Percentiles rank a stretch among this genome's conserved stretches.
Conservation (phyloP, 2,113 vertebrate species). For the Garra rufa region DNA sequence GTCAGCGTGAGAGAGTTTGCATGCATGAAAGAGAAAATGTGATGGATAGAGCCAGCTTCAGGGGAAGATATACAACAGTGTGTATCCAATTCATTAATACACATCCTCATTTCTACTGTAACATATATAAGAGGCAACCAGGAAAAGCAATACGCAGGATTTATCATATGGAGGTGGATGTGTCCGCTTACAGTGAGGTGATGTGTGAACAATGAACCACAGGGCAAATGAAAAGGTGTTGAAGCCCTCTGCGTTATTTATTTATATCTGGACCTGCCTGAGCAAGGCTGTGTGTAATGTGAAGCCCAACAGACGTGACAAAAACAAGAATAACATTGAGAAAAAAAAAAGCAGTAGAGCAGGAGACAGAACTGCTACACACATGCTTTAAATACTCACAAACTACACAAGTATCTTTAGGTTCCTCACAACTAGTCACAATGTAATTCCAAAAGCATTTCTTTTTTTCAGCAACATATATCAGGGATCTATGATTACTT, state of each 20-base stretch:
- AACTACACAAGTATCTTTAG: neutral
- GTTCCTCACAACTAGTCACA: neutral
- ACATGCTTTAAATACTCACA: neutral
- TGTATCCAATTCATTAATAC: neutral
- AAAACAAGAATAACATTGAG: neutral
- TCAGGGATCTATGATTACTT: no score
- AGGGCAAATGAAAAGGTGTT: conserved; percentile 17
- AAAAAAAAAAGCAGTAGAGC: neutral
- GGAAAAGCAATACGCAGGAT: neutral
- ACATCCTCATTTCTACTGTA: neutral
- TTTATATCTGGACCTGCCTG: conserved; percentile 19
- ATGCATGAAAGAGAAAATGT: conserved; percentile 14
- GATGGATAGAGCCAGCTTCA: neutral
- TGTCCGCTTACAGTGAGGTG: neutral
- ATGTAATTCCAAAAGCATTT: neutral
- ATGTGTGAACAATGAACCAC: conserved; percentile 22
- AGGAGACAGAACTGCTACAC: neutral
- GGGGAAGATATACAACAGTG: neutral
- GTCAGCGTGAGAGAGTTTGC: conserved; percentile 40
- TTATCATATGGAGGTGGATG: neutral
- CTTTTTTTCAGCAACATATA: neutral
- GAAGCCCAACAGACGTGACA: neutral
- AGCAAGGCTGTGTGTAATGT: neutral
- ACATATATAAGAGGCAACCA: neutral
- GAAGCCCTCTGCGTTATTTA: conserved; percentile 20